phyloP scores from a whole-genome alignment of 2,113 vertebrate genomes.

The Oostethus manadensis region DNA sequence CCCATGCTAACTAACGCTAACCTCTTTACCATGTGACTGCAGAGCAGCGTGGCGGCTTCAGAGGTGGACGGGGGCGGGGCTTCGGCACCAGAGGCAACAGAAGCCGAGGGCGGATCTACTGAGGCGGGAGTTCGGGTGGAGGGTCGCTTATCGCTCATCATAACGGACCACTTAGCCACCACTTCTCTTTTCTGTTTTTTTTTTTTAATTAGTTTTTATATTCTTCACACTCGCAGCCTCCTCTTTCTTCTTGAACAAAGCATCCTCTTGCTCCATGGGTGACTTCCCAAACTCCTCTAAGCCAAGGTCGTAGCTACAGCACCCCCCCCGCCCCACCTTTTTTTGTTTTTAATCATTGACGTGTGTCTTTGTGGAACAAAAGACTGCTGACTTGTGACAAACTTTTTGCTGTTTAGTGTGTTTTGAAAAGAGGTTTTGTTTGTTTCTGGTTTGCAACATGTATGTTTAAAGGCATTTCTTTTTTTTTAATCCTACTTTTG shows the following conservation, averaged over 20 bases:
- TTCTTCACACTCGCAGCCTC: conserved; percentile 20
- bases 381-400: conserved; percentile 61
- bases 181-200: background rate
- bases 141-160: conserved; percentile 17
- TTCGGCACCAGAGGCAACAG: conserved; percentile 89
- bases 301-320: conserved; percentile 21
- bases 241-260: too few species aligned
- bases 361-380: conserved; percentile 65
- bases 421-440: conserved; percentile 40
- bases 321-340: conserved; percentile 5
- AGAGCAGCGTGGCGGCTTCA: conserved; percentile 95
- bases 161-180: conserved; percentile 31
- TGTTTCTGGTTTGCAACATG: conserved; percentile 56
- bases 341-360: conserved; percentile 33
- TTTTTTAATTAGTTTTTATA: conserved; percentile 12
- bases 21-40: conserved; percentile 35
- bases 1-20: background rate
- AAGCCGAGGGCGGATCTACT: conserved; percentile 92
- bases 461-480: conserved; percentile 50
- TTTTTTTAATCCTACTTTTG: conserved; percentile 63
- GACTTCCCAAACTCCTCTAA: conserved; percentile 34
- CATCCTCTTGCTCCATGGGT: background rate
- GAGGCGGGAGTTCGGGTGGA: conserved; percentile 39
- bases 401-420: conserved; percentile 45
- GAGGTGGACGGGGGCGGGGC: conserved; percentile 86